Evolutionary conservation across 2,797 vertebrate species (phyloP).

Genomic region (Gymnothorax reevesii): DNA sequence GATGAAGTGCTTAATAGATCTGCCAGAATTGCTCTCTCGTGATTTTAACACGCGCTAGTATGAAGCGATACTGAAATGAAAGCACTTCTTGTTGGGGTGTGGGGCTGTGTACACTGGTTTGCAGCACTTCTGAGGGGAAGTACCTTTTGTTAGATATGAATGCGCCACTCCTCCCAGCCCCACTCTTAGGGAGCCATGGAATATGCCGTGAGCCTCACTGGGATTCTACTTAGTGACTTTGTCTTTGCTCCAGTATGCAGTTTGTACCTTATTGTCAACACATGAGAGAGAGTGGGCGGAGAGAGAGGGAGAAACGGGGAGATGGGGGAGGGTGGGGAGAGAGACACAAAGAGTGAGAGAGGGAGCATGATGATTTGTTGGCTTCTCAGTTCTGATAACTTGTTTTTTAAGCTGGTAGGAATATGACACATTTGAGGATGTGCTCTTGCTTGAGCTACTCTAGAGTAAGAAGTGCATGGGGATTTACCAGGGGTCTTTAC

Average conservation of each 20-base stretch:
- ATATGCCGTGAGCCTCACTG: slow-evolving; percentile 10
- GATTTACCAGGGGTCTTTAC: background rate
- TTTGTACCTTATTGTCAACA: background rate
- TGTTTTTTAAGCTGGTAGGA: background rate
- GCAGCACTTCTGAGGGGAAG: slow-evolving; percentile 53
- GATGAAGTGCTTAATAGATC: slow-evolving; percentile 79
- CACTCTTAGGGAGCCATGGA: background rate
- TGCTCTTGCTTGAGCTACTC: background rate
- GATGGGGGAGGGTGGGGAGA: background rate
- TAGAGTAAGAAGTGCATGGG: too few species aligned
- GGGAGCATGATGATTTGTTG: background rate
- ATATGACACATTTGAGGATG: background rate
- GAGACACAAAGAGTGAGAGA: background rate
- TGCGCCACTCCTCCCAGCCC: background rate
- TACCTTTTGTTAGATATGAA: slow-evolving; percentile 2
- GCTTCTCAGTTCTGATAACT: slow-evolving; percentile 6
- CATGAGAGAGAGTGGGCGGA: background rate
- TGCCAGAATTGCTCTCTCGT: slow-evolving; percentile 72
- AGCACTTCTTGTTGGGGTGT: slow-evolving; percentile 40
- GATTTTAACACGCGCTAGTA: slow-evolving; percentile 63
- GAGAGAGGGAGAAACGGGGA: background rate
- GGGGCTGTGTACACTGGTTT: slow-evolving; percentile 58
- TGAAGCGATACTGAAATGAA: slow-evolving; percentile 70
- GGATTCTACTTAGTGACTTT: background rate
- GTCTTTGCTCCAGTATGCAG: background rate